Conservation (phyloP, 2,797 vertebrate species). For the Muscicapa striata region DNA sequence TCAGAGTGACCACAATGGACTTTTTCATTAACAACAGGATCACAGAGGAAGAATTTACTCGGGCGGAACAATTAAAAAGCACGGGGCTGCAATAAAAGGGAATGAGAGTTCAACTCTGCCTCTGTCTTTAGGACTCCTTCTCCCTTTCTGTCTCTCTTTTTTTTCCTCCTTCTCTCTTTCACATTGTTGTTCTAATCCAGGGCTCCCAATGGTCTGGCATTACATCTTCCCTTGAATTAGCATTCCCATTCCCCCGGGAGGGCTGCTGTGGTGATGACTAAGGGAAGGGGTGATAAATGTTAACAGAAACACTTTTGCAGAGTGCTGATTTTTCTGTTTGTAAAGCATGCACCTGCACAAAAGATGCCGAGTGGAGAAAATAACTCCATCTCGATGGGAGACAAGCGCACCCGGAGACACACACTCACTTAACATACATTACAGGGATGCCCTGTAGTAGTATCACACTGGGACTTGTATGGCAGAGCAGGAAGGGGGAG, state of each 20-base stretch:
- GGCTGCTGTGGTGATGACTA: constrained; percentile 68
- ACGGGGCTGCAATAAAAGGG: constrained; percentile 40
- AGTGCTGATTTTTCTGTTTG: constrained; percentile 77
- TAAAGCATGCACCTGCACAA: constrained; percentile 73
- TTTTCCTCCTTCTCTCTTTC: neutral
- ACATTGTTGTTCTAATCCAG: neutral
- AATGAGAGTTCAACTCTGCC: constrained; percentile 15
- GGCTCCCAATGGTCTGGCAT: constrained; percentile 36
- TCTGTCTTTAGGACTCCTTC: constrained; percentile 17
- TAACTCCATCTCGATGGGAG: constrained; percentile 54
- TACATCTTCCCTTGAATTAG: constrained; percentile 74
- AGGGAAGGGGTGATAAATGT: constrained; percentile 79
- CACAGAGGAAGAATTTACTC: constrained; percentile 52
- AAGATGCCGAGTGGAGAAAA: constrained; percentile 67
- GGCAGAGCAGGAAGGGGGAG: neutral
- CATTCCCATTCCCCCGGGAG: constrained; percentile 51
- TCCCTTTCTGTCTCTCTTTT: neutral
- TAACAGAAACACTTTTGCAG: constrained; percentile 76
- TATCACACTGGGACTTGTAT: neutral
- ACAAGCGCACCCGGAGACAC: neutral
- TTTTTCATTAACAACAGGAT: constrained; percentile 60
- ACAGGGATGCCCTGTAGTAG: constrained; percentile 26
- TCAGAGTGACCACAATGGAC: constrained; percentile 45
- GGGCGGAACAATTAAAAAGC: constrained; percentile 57
- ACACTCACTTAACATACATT: constrained; percentile 54